Conservation (phyloP, 2,113 vertebrate genomes). For the Cettia cetti region DNA sequence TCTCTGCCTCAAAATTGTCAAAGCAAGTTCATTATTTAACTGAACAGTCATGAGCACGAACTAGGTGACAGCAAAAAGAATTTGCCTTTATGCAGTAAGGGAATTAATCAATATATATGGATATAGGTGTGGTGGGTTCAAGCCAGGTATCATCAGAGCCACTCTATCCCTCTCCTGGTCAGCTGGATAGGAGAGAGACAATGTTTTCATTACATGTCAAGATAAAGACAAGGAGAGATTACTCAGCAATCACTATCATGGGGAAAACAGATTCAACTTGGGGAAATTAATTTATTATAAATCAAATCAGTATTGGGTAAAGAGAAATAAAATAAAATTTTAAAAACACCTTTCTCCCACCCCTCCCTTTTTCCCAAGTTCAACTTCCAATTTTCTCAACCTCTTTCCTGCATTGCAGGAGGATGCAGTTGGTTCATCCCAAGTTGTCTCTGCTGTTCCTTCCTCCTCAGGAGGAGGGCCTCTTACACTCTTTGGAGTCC, state of each 20-base stretch:
- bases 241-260: background rate
- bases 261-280: background rate
- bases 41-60: background rate
- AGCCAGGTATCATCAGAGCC: background rate
- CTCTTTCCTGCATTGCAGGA: accelerated
- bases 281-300: background rate
- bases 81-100: background rate
- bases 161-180: background rate
- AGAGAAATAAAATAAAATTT: background rate
- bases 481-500: background rate
- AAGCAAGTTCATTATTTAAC: background rate
- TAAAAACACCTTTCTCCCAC: background rate
- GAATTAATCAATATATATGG: background rate
- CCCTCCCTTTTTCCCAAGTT: background rate
- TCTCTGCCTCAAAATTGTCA: background rate
- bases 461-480: background rate
- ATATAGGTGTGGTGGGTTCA: background rate
- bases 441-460: accelerated
- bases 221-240: background rate
- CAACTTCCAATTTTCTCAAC: background rate
- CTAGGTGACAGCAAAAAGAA: background rate
- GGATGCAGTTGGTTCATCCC: background rate
- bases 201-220: background rate
- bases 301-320: background rate
- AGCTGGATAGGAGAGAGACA: background rate